These are phyloP conservation scores for Sciurus niger DNA, from an alignment of 2,113 vertebrate species.

Conservation along the genomic window DNA sequence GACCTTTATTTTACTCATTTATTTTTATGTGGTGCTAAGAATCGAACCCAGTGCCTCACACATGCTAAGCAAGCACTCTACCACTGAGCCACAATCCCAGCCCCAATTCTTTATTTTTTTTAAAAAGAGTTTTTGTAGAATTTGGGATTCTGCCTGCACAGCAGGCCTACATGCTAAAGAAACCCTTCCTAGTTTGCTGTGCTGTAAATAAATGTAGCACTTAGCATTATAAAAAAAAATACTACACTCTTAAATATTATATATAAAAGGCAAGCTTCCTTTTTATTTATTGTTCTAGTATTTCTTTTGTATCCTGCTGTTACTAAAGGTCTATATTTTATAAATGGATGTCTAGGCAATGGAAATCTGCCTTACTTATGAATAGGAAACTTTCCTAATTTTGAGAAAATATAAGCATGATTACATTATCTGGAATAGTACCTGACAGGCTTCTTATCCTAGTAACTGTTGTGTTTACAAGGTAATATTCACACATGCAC, in stretches of 20 bases:
- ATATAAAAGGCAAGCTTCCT: neutral
- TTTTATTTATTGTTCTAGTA: neutral
- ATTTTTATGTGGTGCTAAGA: no score
- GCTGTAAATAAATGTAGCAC: neutral
- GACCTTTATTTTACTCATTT: no score
- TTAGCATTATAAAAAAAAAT: neutral
- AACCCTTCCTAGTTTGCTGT: neutral
- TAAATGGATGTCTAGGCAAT: neutral
- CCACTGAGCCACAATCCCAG: no score
- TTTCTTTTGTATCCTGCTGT: neutral
- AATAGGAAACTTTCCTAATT: neutral
- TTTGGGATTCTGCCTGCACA: neutral
- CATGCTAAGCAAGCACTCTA: no score
- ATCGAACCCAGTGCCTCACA: no score
- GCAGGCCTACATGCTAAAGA: neutral
- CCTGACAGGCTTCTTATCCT: neutral
- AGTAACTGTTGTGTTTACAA: neutral
- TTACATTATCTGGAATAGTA: conserved; percentile 41
- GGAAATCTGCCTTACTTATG: neutral
- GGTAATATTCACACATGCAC: neutral
- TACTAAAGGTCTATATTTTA: neutral
- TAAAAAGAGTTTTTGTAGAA: neutral
- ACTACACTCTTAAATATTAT: neutral
- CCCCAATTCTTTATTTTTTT: no score
- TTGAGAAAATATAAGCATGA: neutral